Base-by-base conservation (phyloP, 2,888 invertebrate genomes). In the Pristionchus maxplancki region DNA sequence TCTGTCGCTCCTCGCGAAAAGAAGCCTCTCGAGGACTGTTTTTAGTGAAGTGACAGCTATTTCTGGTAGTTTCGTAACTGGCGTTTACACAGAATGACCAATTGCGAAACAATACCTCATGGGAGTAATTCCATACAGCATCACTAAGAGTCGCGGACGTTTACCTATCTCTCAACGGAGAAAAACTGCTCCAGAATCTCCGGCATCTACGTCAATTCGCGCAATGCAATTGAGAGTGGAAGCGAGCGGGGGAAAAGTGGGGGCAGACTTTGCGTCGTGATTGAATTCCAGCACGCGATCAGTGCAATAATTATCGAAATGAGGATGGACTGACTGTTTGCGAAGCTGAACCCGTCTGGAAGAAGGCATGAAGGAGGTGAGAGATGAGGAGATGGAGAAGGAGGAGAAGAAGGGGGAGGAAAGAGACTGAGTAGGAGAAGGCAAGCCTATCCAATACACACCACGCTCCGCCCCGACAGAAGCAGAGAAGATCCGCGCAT, bases 401-500 rank as follows among this genome's bases (percentile, higher is more conserved):
- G 44, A 37, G 44, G 44, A 44, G 58, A 3, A 58, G 84, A 20
- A 84, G 37, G 62, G n/a, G 40, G 40, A 67, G 67, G 58, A 58
- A 58, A 53, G 40, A 83, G 53, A 44, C 37, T 37, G 48, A 50
- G 50, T 13, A 82, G 48, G 37, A 53, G 83, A 82, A 37, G 58
- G 83, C 53, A 84, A 85, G 85, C 58, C 85, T 85, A 85, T 85
- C 85, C 44, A 85, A 85, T 85, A 64, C 85, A 85, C 85, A 84
- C 50, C 62, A 53, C 64, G 62, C 85, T 64, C 58, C 85, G 85
- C 85, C 85, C 85, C 24, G 28, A 28, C 8, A 6, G 28, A 50
- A 34, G 48, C 37, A n/a, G 58, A 85, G 62, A 64, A 85, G 82
- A 62, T 58, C 37, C 40, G 44, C 62, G 44, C 62, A 28, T 40